phyloP scores from a whole-genome alignment of 2,888 invertebrate species.

The Polydrusus cervinus region DNA sequence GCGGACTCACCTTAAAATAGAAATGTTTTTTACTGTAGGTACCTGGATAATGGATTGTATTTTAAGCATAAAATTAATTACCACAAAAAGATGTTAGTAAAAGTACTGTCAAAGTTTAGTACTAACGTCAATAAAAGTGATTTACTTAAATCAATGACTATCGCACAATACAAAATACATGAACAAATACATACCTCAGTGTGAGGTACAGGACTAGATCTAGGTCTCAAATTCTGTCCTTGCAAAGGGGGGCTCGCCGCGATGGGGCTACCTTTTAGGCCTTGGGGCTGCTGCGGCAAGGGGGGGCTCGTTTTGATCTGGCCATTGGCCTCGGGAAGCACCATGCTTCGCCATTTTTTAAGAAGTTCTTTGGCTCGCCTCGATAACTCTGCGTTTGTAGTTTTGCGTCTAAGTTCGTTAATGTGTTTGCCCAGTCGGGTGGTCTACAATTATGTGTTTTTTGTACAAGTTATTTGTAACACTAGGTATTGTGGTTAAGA shows the following conservation, averaged over 20 bases:
- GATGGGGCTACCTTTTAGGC: slow-evolving; percentile 1
- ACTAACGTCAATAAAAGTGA: no score
- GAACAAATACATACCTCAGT: slow-evolving; percentile 28
- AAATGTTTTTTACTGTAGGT: neutral
- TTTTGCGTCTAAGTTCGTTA: slow-evolving; percentile 92
- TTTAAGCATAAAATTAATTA: no score
- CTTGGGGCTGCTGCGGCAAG: slow-evolving; percentile 52
- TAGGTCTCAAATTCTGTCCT: slow-evolving; percentile 20
- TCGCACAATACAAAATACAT: neutral
- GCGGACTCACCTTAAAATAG: slow-evolving; percentile 48
- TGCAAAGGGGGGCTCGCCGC: slow-evolving; percentile 30
- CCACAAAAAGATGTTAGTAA: no score
- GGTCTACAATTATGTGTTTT: slow-evolving; percentile 74
- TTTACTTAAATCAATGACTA: no score
- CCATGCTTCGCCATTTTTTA: slow-evolving; percentile 93
- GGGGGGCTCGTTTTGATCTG: slow-evolving; percentile 65
- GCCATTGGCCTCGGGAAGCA: slow-evolving; percentile 76
- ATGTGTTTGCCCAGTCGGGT: slow-evolving; percentile 95
- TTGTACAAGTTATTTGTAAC: no score
- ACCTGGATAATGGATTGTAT: neutral
- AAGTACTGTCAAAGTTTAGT: no score
- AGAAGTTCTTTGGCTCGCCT: slow-evolving; percentile 93
- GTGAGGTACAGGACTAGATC: slow-evolving; percentile 36
- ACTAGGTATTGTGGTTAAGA: no score
- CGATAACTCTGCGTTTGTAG: slow-evolving; percentile 87